These are phyloP conservation scores for Patagioenas fasciata DNA, from an alignment of 2,113 vertebrate genomes.

Conservation along the genomic window DNA sequence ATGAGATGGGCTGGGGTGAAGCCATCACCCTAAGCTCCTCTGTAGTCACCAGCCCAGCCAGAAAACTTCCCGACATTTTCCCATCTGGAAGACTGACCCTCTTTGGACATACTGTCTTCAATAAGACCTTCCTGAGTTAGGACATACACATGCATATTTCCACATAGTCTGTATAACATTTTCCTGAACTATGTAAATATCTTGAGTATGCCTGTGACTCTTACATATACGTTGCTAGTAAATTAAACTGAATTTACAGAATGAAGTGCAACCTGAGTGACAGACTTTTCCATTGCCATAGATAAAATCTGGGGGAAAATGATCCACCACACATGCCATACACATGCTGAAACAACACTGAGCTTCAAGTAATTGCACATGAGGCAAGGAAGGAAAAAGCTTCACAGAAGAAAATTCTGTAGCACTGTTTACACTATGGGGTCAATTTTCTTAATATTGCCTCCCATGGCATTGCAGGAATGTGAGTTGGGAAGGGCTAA, in stretches of 20 bases:
- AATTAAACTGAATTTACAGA: background rate
- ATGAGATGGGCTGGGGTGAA: background rate
- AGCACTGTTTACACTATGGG: background rate
- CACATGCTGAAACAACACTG: background rate
- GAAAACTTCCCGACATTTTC: background rate
- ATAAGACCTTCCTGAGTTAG: background rate
- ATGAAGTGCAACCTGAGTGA: background rate
- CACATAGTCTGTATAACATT: background rate
- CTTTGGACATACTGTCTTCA: background rate
- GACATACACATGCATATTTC: background rate
- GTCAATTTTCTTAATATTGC: background rate
- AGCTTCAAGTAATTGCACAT: background rate
- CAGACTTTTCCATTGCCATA: background rate
- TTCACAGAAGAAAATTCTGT: background rate
- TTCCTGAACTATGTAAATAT: background rate
- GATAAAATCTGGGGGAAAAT: background rate
- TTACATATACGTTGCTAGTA: background rate
- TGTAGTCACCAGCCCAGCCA: background rate
- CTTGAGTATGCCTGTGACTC: background rate
- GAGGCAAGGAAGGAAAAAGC: background rate
- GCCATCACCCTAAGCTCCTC: background rate
- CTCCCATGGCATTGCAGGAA: background rate
- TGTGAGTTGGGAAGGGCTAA: background rate
- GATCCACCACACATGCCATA: background rate
- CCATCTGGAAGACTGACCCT: background rate